Evolutionary conservation across 2,113 vertebrate genomes (phyloP).

Genomic region (Rhinoptilus africanus): DNA sequence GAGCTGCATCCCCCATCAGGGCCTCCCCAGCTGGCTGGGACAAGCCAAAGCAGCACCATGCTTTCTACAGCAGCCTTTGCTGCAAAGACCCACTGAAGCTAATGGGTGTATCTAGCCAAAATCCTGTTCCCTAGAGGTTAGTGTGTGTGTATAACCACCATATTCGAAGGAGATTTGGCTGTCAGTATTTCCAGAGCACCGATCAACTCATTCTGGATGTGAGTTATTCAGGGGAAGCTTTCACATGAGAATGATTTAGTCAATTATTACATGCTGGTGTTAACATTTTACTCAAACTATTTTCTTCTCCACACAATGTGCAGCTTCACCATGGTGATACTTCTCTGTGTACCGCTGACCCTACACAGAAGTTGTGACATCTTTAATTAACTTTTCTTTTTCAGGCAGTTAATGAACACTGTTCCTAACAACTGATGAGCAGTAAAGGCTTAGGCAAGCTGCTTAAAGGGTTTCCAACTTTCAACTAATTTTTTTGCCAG

Average conservation of each 20-base stretch:
- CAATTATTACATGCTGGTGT: not conserved
- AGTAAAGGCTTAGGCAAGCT: not conserved
- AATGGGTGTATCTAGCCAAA: not conserved
- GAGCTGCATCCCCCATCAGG: not conserved
- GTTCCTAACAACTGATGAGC: not conserved
- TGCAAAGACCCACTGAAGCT: not conserved
- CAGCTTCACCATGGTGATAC: not conserved
- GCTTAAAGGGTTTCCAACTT: not conserved
- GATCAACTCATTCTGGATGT: not conserved
- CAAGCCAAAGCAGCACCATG: not conserved
- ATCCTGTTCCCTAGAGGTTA: not conserved
- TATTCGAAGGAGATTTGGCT: not conserved
- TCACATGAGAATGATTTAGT: not conserved
- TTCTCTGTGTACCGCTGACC: not conserved
- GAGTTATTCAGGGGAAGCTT: not conserved
- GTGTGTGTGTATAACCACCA: not conserved
- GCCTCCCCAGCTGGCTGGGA: not conserved
- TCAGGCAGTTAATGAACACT: not conserved
- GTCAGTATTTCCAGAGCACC: not conserved
- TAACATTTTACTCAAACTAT: not conserved
- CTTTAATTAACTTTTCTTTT: not conserved
- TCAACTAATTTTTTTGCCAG: not conserved
- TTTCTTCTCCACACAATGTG: not conserved
- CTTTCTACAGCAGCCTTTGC: not conserved
- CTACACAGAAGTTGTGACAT: not conserved